Conservation (phyloP, 1,140 invertebrate genomes). For the Drosophila rufa region DNA sequence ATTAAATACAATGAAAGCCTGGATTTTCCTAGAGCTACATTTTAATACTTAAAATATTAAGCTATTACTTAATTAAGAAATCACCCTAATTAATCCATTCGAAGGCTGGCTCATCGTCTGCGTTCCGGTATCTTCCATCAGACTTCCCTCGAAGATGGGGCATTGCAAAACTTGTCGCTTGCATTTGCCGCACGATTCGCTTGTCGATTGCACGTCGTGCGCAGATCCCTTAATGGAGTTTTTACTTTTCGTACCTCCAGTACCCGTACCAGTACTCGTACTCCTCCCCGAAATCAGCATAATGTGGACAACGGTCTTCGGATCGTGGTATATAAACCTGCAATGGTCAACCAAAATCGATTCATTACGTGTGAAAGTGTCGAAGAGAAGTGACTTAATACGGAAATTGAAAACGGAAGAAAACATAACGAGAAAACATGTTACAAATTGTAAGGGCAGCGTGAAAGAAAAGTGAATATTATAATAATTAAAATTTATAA, state of each 20-base stretch:
- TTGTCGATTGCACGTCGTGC: conserved; percentile 75
- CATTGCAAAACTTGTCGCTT: conserved; percentile 75
- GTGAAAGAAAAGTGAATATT: conserved; percentile 3
- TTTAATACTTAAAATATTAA: not conserved
- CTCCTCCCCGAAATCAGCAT: conserved; percentile 42
- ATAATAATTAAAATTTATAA: not conserved
- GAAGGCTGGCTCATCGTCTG: not conserved
- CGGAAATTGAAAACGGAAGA: conserved; percentile 38
- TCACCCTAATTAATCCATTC: conserved; percentile 5
- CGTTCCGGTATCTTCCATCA: not conserved
- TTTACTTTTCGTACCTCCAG: conserved; percentile 39
- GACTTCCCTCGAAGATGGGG: conserved; percentile 15
- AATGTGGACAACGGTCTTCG: conserved; percentile 25
- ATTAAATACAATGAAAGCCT: no score
- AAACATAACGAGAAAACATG: conserved; percentile 39
- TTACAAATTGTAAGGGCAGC: conserved; percentile 42
- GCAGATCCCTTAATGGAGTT: conserved; percentile 73
- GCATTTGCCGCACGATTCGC: conserved; percentile 77
- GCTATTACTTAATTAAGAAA: not conserved
- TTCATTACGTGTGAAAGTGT: conserved; percentile 77
- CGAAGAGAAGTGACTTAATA: conserved; percentile 43
- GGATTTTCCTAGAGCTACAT: no score
- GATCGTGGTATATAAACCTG: conserved; percentile 66
- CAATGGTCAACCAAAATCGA: conserved; percentile 57
- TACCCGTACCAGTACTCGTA: not conserved